Evolutionary conservation across 2,113 vertebrate genomes (phyloP).

Genomic region (Onychorhynchus coronatus): DNA sequence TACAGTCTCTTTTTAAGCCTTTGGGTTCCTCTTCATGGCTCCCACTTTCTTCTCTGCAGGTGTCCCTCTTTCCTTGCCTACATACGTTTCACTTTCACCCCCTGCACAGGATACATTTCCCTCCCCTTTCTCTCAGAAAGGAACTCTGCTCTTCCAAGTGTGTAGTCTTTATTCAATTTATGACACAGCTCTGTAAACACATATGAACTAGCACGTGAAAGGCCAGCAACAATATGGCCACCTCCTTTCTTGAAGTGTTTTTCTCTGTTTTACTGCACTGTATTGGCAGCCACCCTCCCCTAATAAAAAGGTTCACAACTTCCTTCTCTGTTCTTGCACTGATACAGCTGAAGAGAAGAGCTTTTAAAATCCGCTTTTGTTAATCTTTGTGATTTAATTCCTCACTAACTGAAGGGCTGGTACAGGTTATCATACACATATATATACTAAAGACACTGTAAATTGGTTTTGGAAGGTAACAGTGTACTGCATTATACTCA

Average conservation of each 20-base stretch:
- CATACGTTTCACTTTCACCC: neutral
- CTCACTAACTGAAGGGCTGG: neutral
- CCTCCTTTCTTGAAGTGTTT: neutral
- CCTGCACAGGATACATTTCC: neutral
- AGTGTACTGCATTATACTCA: neutral
- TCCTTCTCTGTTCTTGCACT: neutral
- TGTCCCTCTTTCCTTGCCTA: neutral
- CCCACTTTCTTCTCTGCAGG: neutral
- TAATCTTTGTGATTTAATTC: neutral
- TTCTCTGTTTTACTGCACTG: neutral
- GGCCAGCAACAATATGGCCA: neutral
- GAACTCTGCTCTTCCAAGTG: neutral
- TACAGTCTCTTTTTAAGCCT: constrained; percentile 1
- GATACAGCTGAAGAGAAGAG: neutral
- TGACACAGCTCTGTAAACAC: neutral
- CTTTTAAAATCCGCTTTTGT: neutral
- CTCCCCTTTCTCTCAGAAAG: neutral
- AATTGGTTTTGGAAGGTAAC: neutral
- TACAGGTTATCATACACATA: neutral
- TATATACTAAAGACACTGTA: neutral
- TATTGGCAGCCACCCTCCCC: neutral
- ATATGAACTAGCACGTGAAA: neutral
- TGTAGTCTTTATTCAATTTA: neutral
- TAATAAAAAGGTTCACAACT: neutral
- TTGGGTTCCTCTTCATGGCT: neutral